Conservation (phyloP, 2,888 invertebrate genomes). For the Lissonota sp. region DNA sequence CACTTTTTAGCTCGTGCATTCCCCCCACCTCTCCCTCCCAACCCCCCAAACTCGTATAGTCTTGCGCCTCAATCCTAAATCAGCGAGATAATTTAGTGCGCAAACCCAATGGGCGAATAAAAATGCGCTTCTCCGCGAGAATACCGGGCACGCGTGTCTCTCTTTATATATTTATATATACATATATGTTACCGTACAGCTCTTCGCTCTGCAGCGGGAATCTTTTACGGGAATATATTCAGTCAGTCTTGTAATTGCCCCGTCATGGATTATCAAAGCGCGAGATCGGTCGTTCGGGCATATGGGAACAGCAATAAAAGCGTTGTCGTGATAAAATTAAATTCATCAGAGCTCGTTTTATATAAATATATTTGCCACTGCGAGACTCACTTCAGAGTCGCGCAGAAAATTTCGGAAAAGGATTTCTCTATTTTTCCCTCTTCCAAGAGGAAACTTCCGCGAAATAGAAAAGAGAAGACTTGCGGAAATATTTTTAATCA, state of each 20-base stretch:
- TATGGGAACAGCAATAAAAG: background rate
- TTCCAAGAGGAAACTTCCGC: too few relatives aligned
- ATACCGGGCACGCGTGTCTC: conserved; percentile 71
- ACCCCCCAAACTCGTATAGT: conserved; percentile 15
- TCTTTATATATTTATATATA: conserved; percentile 59
- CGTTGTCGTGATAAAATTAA: conserved; percentile 4
- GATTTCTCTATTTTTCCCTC: too few relatives aligned
- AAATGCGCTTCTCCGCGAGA: conserved; percentile 72
- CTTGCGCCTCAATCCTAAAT: conserved; percentile 77
- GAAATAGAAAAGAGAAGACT: too few relatives aligned
- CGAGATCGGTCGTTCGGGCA: conserved; percentile 12
- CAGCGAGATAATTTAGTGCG: conserved; percentile 68
- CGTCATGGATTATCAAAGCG: conserved; percentile 51
- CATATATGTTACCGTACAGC: too few relatives aligned
- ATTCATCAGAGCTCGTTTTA: background rate
- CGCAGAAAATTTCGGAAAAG: too few relatives aligned
- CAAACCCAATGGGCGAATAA: conserved; percentile 66
- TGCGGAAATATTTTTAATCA: too few relatives aligned
- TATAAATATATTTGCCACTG: background rate
- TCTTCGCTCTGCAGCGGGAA: conserved; percentile 56
- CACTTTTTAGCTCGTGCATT: too few relatives aligned
- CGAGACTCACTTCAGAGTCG: background rate
- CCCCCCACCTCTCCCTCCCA: conserved; percentile 27
- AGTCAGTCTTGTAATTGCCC: conserved; percentile 52
- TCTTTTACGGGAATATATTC: conserved; percentile 67